A percentile compares a stretch with the other conserved stretches of the same genome.
Evolutionary conservation across 2,797 vertebrate genomes (phyloP).

Genomic region (Salarias fasciatus): DNA sequence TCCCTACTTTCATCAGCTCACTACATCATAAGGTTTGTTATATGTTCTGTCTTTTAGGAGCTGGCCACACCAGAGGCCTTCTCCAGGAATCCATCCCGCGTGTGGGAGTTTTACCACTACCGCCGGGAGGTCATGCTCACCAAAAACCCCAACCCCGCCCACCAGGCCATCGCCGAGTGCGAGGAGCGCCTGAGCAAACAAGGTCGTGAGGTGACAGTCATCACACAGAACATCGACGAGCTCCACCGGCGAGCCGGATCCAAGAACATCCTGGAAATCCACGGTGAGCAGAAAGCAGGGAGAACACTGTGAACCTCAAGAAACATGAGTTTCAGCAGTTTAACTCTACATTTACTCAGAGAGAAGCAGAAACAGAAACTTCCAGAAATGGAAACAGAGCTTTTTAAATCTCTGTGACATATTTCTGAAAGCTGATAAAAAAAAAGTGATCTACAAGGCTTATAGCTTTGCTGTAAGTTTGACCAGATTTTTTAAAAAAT

Average conservation of each 20-base stretch:
- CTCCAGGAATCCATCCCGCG: conserved; percentile 89
- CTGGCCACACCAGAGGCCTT: conserved; percentile 92
- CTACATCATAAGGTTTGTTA: no score
- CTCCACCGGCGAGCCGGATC: conserved; percentile 93
- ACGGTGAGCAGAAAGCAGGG: conserved; percentile 76
- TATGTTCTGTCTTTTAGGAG: conserved; percentile 43
- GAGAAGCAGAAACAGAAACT: no score
- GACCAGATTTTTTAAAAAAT: no score
- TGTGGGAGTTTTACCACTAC: conserved; percentile 98
- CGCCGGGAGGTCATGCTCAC: conserved; percentile 91
- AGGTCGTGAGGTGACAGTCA: conserved; percentile 87
- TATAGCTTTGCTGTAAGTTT: no score
- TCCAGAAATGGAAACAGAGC: no score
- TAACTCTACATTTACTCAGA: no score
- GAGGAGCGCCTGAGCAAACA: conserved; percentile 87
- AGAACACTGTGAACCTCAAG: no score
- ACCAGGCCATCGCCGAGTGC: conserved; percentile 90
- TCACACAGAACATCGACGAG: conserved; percentile 97
- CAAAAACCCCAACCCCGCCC: conserved; percentile 90
- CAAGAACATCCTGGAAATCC: conserved; percentile 90
- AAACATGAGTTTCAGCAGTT: no score
- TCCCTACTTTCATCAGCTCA: no score
- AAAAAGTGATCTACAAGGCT: no score
- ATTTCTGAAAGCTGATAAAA: no score
- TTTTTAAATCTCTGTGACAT: no score